Evolutionary conservation across 2,888 invertebrate species (phyloP).

Genomic region (Zootermopsis nevadensis): DNA sequence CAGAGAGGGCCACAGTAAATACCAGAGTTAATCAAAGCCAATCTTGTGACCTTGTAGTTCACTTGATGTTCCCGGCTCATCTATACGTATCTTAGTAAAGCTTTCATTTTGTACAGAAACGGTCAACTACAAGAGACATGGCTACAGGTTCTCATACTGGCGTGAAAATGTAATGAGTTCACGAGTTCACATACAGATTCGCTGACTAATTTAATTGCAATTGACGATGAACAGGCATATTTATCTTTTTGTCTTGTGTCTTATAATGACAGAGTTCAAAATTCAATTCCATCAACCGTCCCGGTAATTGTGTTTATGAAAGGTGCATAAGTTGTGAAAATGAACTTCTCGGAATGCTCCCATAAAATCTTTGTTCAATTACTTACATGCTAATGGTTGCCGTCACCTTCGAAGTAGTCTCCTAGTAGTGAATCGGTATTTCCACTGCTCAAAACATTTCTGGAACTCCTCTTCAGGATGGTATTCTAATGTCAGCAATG

Average conservation of each 20-base stretch:
- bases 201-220: background rate
- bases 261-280: too few relatives aligned
- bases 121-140: background rate
- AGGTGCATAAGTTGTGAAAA: too few relatives aligned
- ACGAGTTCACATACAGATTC: background rate
- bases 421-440: too few relatives aligned
- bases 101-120: background rate
- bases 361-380: too few relatives aligned
- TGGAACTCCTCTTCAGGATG: too few relatives aligned
- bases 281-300: too few relatives aligned
- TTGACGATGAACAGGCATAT: background rate
- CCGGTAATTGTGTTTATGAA: too few relatives aligned
- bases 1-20: constrained; percentile 42
- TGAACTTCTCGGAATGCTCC: too few relatives aligned
- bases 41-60: constrained; percentile 50
- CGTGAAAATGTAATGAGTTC: background rate
- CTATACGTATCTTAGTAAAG: background rate
- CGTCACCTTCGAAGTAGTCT: too few relatives aligned
- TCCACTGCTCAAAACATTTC: too few relatives aligned
- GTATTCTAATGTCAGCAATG: too few relatives aligned
- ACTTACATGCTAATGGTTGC: too few relatives aligned
- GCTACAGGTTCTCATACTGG: background rate
- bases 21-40: constrained; percentile 51
- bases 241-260: background rate
- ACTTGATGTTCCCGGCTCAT: constrained; percentile 26